Percentiles rank a stretch among this genome's conserved stretches.
Evolutionary conservation across 2,113 vertebrate species (phyloP).

Genomic region (Phylloscopus trochilus): DNA sequence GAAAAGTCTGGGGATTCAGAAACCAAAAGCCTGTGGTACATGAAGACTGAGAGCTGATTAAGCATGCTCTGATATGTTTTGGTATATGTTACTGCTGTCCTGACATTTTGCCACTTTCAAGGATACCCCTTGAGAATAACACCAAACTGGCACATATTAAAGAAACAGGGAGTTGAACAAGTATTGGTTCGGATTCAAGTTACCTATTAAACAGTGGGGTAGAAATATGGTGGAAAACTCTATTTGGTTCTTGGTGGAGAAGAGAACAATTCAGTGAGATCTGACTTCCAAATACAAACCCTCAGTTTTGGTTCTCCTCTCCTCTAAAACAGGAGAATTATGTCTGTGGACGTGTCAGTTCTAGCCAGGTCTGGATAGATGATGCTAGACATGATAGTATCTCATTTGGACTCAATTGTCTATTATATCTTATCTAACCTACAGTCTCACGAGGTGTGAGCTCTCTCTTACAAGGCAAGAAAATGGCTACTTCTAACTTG

Average conservation of each 20-base stretch:
- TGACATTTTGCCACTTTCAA: background rate
- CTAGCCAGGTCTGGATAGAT: no score
- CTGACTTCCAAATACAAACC: background rate
- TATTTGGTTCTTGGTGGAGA: background rate
- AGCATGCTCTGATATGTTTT: background rate
- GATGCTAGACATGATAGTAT: no score
- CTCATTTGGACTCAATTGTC: no score
- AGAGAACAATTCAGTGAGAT: background rate
- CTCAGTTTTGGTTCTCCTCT: background rate
- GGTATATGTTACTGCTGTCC: background rate
- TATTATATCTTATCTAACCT: no score
- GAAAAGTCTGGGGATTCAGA: background rate
- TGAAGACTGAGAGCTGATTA: background rate
- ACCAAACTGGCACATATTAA: background rate
- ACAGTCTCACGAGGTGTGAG: no score
- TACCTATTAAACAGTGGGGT: background rate
- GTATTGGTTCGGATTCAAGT: background rate
- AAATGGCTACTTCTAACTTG: no score
- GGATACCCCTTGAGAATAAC: background rate
- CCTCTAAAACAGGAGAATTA: no score
- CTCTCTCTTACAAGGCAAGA: no score
- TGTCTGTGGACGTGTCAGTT: no score
- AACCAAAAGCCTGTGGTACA: accelerated
- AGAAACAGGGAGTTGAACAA: background rate
- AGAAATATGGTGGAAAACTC: background rate